A percentile compares a stretch with the other conserved stretches of the same genome.
Evolutionary conservation across 2,888 invertebrate genomes (phyloP).

Genomic region (Aplocera efformata): DNA sequence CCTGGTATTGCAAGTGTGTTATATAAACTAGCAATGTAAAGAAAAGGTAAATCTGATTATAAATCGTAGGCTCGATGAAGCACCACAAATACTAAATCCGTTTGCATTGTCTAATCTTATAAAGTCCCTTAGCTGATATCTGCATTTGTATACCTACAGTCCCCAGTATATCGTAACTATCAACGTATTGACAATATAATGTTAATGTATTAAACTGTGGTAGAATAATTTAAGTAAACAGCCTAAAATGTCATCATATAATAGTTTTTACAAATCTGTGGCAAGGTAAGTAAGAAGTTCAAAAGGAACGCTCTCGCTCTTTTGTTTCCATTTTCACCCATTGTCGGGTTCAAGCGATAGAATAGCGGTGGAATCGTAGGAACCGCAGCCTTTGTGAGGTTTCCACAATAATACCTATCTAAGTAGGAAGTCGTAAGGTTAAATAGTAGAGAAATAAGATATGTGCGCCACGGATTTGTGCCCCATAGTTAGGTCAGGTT

Average conservation of each 20-base stretch:
- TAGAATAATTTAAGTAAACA: neutral
- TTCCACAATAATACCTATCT: conserved; percentile 70
- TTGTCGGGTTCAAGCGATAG: conserved; percentile 18
- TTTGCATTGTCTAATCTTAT: conserved; percentile 77
- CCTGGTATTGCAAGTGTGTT: neutral
- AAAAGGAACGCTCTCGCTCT: conserved; percentile 4
- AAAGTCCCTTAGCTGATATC: conserved; percentile 66
- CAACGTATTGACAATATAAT: neutral
- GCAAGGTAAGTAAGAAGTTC: conserved; percentile 6
- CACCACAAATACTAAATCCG: conserved; percentile 74
- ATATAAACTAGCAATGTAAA: conserved; percentile 22
- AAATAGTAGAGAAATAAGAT: conserved; percentile 80
- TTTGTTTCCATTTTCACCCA: conserved; percentile 13
- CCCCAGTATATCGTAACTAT: neutral
- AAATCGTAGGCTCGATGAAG: conserved; percentile 62
- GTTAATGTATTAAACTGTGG: neutral
- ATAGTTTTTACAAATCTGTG: conserved; percentile 1
- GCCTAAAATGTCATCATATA: conserved; percentile 2
- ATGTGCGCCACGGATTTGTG: conserved; percentile 55
- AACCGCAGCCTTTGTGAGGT: conserved; percentile 73
- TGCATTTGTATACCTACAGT: conserved; percentile 16
- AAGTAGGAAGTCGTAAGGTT: conserved; percentile 79
- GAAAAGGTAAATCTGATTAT: conserved; percentile 56
- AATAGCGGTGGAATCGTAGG: conserved; percentile 52
- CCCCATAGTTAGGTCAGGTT: conserved; percentile 38